These are phyloP conservation scores for Stichopus chloronotus DNA, from an alignment of 35 echinoderm and acorn worm genomes.

Conservation along the genomic window DNA sequence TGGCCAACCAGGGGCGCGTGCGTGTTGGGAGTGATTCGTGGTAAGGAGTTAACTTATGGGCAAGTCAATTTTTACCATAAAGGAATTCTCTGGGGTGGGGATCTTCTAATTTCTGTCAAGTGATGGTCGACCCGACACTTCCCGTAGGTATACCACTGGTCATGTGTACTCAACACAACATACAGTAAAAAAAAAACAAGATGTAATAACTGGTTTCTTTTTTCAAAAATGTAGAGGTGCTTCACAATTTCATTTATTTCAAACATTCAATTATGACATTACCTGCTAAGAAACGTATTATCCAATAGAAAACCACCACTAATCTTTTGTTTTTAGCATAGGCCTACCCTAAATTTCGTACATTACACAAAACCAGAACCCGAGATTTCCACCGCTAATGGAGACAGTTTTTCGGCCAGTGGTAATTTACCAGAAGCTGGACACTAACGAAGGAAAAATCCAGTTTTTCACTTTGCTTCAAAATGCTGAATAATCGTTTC, in stretches of 20 bases:
- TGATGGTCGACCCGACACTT: neutral
- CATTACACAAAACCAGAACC: conserved; percentile 6
- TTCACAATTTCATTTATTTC: neutral
- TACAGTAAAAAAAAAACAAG: neutral
- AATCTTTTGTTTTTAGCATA: neutral
- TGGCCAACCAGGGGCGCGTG: neutral
- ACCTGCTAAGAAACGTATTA: neutral
- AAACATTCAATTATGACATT: neutral
- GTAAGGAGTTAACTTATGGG: neutral
- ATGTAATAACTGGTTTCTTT: conserved; percentile 17
- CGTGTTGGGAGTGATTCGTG: neutral
- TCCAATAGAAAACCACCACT: neutral
- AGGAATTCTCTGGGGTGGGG: neutral
- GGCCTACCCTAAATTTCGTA: neutral
- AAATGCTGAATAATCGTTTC: no score
- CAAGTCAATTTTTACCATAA: no score
- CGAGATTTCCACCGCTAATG: neutral
- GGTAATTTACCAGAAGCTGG: neutral
- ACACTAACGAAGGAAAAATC: no score
- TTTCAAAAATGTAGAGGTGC: neutral
- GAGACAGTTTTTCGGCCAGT: neutral
- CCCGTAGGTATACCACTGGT: neutral
- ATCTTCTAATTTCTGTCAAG: neutral
- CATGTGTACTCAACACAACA: neutral
- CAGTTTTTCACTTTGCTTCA: neutral